A percentile compares a stretch with the other conserved stretches of the same genome.
These are phyloP conservation scores for Ictalurus punctatus DNA, from an alignment of 2,113 vertebrate genomes.

Conservation along the genomic window DNA sequence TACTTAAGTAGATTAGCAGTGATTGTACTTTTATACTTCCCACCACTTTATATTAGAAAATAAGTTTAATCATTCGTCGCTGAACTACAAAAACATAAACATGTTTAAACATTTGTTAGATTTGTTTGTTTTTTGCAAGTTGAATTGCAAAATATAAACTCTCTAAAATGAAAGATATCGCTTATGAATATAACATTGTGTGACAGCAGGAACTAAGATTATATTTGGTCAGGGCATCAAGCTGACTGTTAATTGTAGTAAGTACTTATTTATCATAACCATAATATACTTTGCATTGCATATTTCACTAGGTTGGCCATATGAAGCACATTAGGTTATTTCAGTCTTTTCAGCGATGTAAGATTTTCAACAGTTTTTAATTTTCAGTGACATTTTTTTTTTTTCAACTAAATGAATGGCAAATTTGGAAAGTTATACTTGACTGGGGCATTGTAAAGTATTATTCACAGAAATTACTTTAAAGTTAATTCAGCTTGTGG, in stretches of 20 bases:
- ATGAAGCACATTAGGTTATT: not conserved
- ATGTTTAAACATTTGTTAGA: not conserved
- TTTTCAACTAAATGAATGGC: not conserved
- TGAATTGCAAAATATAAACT: not conserved
- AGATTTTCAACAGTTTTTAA: not conserved
- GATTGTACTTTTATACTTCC: not conserved
- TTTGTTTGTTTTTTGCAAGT: not conserved
- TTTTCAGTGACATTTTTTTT: not conserved
- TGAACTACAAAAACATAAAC: too few relatives aligned
- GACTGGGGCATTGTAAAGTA: not conserved
- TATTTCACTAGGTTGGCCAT: not conserved
- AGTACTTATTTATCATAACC: slow-evolving; percentile 22
- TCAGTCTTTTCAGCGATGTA: not conserved
- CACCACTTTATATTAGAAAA: not conserved
- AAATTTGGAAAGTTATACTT: not conserved
- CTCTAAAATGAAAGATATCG: not conserved
- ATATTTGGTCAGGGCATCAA: slow-evolving; percentile 41
- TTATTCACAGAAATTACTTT: not conserved
- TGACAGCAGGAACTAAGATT: slow-evolving; percentile 39
- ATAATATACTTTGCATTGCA: not conserved
- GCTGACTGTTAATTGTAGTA: slow-evolving; percentile 50
- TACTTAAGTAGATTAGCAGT: not conserved
- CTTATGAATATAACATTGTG: not conserved
- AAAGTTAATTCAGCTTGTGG: not conserved
- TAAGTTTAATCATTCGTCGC: not conserved